Percentiles rank a stretch among this genome's conserved stretches.
phyloP scores from a whole-genome alignment of 2,797 vertebrate genomes.

The Gallinago stenura region DNA sequence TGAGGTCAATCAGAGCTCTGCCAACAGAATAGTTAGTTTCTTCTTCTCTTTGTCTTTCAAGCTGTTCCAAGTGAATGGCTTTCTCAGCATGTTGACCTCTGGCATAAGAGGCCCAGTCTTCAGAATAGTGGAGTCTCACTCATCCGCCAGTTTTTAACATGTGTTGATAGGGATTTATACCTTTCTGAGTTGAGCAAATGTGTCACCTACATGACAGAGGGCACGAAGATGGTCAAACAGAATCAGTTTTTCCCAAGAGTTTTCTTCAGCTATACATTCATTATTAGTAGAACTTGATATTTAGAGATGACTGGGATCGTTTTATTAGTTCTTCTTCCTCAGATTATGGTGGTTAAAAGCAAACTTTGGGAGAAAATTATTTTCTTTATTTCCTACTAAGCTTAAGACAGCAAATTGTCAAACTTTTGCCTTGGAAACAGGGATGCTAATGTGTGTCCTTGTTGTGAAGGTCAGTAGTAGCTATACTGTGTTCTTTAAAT shows the following conservation, averaged over 20 bases:
- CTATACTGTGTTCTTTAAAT: background rate
- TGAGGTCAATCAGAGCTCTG: background rate
- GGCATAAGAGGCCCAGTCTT: background rate
- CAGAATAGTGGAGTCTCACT: background rate
- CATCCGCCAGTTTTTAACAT: background rate
- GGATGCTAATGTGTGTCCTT: background rate
- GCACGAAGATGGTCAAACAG: background rate
- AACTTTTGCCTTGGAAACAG: background rate
- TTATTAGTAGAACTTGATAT: background rate
- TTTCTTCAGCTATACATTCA: background rate
- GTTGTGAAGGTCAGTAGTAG: background rate
- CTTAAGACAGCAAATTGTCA: background rate
- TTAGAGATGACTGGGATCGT: background rate
- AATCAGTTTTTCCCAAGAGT: background rate
- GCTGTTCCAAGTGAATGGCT: background rate
- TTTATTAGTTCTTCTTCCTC: background rate
- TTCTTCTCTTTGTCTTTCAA: background rate
- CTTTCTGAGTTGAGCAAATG: background rate
- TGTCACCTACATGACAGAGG: background rate
- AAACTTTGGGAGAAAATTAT: background rate
- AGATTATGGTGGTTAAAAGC: background rate
- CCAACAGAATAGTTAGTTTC: background rate
- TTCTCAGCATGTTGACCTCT: background rate
- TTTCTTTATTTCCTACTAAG: background rate
- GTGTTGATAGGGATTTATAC: background rate